phyloP scores from a whole-genome alignment of 2,113 vertebrate species.

The Gobiocypris rarus region DNA sequence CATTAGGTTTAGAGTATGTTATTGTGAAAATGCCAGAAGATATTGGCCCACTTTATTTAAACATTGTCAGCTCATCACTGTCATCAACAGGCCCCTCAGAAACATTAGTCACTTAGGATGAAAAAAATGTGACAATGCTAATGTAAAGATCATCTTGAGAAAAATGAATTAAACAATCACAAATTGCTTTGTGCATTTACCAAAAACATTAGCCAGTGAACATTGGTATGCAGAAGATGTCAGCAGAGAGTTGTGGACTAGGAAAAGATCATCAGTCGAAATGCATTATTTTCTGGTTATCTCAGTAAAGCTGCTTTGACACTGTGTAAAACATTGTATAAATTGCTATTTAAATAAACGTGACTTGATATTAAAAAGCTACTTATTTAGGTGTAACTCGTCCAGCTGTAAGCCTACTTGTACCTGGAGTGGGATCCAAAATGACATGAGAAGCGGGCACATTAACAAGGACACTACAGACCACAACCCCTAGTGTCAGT shows the following conservation, averaged over 20 bases:
- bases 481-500: no score
- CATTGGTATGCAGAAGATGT: not conserved
- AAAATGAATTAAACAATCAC: not conserved
- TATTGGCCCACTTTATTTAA: conserved; percentile 1
- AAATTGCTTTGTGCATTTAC: not conserved
- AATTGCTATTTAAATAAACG: no score
- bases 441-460: no score
- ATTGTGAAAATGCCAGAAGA: conserved; percentile 23
- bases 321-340: no score
- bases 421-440: no score
- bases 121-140: not conserved
- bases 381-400: not conserved
- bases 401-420: no score
- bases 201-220: not conserved
- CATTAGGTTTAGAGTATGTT: not conserved
- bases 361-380: not conserved
- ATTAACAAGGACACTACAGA: no score
- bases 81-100: not conserved
- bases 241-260: not conserved
- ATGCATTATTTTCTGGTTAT: no score
- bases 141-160: not conserved
- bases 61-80: conserved; percentile 1
- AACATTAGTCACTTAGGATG: not conserved
- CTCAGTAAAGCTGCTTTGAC: no score
- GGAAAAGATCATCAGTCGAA: no score